Conservation (phyloP, 2,797 vertebrate genomes). For the Onychomys torridus region DNA sequence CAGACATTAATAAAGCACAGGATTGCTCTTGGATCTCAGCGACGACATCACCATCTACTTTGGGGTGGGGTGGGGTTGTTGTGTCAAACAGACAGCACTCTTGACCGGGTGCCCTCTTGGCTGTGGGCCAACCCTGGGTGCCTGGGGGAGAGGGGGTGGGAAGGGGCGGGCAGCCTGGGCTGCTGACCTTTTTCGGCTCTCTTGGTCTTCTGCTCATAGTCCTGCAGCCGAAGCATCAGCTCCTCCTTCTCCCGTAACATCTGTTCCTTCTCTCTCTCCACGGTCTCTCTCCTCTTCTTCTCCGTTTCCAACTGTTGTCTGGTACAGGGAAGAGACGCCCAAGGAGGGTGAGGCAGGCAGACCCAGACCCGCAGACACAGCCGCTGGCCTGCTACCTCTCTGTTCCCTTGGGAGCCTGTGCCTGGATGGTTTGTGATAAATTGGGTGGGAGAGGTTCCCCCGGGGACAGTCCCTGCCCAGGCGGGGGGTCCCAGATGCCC, state of each 20-base stretch:
- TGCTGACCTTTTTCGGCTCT: constrained; percentile 93
- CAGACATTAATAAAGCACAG: too few species aligned
- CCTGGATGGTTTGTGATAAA: neutral
- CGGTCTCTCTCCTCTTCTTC: constrained; percentile 94
- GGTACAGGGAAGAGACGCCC: neutral
- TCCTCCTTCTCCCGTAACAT: constrained; percentile 95
- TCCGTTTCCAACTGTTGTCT: constrained; percentile 96
- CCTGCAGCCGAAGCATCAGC: constrained; percentile 92
- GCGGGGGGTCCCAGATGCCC: neutral
- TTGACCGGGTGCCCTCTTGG: neutral
- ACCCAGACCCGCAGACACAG: neutral
- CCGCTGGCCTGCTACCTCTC: neutral
- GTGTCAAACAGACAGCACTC: fast-evolving
- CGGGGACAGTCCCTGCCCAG: neutral
- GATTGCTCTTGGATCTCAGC: neutral
- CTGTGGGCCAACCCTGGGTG: neutral
- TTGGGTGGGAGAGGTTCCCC: neutral
- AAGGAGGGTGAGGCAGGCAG: neutral
- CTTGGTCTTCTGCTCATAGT: constrained; percentile 95
- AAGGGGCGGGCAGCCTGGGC: neutral
- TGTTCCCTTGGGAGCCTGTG: neutral
- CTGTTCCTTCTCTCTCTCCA: constrained; percentile 95
- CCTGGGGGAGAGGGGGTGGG: neutral
- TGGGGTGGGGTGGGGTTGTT: neutral
- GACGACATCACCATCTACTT: too few species aligned